A percentile compares a stretch with the other conserved stretches of the same genome.
phyloP scores from a whole-genome alignment of 1,140 invertebrate species.

The Danaus melanippus region DNA sequence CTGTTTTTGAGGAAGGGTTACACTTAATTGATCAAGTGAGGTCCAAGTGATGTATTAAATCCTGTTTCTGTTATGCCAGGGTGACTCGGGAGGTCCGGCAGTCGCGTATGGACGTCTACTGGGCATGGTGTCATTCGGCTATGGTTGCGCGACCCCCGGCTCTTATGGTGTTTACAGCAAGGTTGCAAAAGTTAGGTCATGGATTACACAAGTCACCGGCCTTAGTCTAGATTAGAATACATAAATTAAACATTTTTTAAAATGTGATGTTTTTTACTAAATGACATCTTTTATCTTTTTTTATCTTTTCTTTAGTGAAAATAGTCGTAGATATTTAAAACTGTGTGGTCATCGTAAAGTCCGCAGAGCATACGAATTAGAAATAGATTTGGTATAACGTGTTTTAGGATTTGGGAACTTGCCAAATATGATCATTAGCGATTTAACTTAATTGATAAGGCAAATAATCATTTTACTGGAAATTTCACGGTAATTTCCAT shows the following conservation, averaged over 20 bases:
- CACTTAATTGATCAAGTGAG: too few species aligned
- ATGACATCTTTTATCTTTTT: too few species aligned
- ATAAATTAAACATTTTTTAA: too few species aligned
- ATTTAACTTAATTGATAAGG: constrained; percentile 9
- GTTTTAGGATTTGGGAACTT: constrained; percentile 6
- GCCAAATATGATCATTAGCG: constrained; percentile 10
- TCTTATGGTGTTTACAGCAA: constrained; percentile 78
- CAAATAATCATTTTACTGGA: neutral
- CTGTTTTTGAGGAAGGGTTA: too few species aligned
- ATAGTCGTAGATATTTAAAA: too few species aligned
- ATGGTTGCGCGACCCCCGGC: constrained; percentile 72
- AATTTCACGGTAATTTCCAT: too few species aligned
- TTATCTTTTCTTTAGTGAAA: too few species aligned
- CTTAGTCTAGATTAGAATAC: constrained; percentile 36
- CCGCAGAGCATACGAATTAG: too few species aligned
- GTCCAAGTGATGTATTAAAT: too few species aligned
- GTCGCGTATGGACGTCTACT: constrained; percentile 61
- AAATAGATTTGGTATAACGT: too few species aligned
- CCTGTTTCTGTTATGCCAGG: constrained; percentile 32
- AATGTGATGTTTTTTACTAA: too few species aligned
- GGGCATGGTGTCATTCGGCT: constrained; percentile 76
- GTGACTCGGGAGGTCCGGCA: constrained; percentile 69
- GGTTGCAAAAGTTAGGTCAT: constrained; percentile 66
- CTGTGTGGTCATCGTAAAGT: too few species aligned
- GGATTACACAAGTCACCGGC: constrained; percentile 60